Evolutionary conservation across 2,888 invertebrate genomes (phyloP).

Genomic region (Mythimna ferrago): DNA sequence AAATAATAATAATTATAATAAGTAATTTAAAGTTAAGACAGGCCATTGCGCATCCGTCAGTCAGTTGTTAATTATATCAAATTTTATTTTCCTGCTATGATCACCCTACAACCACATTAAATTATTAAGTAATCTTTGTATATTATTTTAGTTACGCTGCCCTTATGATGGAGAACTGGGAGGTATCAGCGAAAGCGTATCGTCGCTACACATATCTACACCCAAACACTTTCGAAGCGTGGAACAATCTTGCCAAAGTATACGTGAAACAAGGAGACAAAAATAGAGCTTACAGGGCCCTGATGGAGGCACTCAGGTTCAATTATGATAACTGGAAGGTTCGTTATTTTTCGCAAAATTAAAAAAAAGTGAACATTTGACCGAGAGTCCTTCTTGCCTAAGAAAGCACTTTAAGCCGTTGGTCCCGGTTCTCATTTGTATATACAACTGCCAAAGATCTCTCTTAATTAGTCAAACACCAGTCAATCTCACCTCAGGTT

Average conservation of each 20-base stretch:
- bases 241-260: slow-evolving; percentile 99
- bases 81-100: not conserved
- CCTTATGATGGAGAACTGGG: slow-evolving; percentile 95
- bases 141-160: slow-evolving; percentile 92
- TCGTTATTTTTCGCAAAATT: not conserved
- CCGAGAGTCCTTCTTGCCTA: too few species aligned
- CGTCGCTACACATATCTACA: slow-evolving; percentile 97
- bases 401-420: too few species aligned
- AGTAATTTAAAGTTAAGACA: too few species aligned
- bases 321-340: slow-evolving; percentile 98
- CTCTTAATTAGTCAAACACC: too few species aligned
- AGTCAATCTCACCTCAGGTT: too few species aligned
- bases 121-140: not conserved
- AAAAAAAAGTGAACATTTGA: too few species aligned
- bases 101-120: not conserved
- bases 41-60: not conserved
- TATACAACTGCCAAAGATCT: too few species aligned
- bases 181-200: slow-evolving; percentile 95
- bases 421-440: too few species aligned
- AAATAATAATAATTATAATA: too few species aligned
- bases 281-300: slow-evolving; percentile 95
- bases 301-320: slow-evolving; percentile 97
- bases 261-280: slow-evolving; percentile 97
- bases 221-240: slow-evolving; percentile 97
- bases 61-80: not conserved